Evolutionary conservation across 2,888 invertebrate genomes (phyloP).

Genomic region (Clepsis dumicolana): DNA sequence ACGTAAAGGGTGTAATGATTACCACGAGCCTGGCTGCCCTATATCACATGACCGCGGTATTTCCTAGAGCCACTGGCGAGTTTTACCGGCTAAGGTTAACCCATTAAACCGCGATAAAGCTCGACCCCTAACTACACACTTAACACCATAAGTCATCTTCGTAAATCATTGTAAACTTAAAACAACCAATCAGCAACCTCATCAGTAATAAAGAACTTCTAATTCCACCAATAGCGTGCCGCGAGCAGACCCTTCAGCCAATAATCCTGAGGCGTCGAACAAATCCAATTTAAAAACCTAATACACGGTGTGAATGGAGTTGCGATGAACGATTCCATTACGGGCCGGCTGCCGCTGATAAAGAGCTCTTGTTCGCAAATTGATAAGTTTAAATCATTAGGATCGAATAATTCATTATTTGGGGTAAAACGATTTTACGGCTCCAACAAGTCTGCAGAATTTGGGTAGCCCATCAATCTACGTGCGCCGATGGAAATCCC

Average conservation of each 20-base stretch:
- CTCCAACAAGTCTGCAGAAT: conserved; percentile 7
- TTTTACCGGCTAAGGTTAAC: too few species aligned
- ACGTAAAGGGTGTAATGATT: too few species aligned
- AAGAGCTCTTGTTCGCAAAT: conserved; percentile 39
- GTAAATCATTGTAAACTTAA: background rate
- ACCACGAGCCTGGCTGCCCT: too few species aligned
- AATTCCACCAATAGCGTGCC: conserved; percentile 10
- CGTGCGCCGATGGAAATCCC: background rate
- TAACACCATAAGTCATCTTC: background rate
- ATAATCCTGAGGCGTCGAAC: conserved; percentile 21
- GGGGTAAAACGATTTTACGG: conserved; percentile 24
- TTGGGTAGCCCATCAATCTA: background rate
- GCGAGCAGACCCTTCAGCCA: conserved; percentile 9
- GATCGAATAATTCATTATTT: conserved; percentile 31
- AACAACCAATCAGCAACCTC: conserved; percentile 6
- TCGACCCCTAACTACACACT: background rate
- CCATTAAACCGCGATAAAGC: too few species aligned
- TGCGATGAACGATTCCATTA: conserved; percentile 35
- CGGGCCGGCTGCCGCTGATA: conserved; percentile 28
- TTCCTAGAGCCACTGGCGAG: too few species aligned
- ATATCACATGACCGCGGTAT: too few species aligned
- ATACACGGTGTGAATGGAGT: conserved; percentile 23
- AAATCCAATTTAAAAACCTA: conserved; percentile 40
- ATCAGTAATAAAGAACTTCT: conserved; percentile 4
- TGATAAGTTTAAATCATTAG: conserved; percentile 33